Percentiles rank a stretch among this genome's conserved stretches.
Evolutionary conservation across 1,140 invertebrate genomes (phyloP).

Genomic region (Megalonaias nervosa): DNA sequence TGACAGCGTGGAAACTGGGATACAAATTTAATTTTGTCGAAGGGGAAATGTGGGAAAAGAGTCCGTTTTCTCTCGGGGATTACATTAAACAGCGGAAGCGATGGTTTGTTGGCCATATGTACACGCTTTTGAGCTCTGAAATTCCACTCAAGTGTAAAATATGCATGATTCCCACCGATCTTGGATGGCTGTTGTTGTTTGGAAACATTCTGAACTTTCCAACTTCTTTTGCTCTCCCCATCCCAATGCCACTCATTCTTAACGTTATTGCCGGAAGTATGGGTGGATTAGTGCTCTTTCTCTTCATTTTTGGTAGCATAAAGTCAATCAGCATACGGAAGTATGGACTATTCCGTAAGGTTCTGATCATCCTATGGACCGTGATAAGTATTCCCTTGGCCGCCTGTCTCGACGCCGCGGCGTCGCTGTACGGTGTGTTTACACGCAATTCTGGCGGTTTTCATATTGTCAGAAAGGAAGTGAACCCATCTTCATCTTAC

Average conservation of each 20-base stretch:
- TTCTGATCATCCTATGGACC: conserved; percentile 15
- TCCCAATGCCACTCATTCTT: conserved; percentile 15
- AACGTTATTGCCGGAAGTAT: conserved; percentile 27
- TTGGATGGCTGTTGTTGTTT: conserved; percentile 23
- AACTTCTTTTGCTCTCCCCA: conserved; percentile 20
- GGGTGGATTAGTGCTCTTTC: conserved; percentile 30
- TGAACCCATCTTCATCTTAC: too few relatives aligned
- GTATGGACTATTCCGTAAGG: conserved; percentile 26
- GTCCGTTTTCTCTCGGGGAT: conserved; percentile 94
- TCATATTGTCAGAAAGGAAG: conserved; percentile 34
- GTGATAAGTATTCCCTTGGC: conserved; percentile 32
- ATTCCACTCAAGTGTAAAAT: conserved; percentile 26
- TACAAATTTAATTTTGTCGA: conserved; percentile 72
- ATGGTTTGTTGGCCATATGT: conserved; percentile 79
- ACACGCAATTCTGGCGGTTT: conserved; percentile 28
- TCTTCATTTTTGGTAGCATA: conserved; percentile 28
- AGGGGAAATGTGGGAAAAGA: conserved; percentile 97
- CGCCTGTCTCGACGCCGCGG: conserved; percentile 22
- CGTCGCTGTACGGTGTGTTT: conserved; percentile 27
- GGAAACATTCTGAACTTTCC: conserved; percentile 26
- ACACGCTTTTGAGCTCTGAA: conserved; percentile 25
- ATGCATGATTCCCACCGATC: conserved; percentile 27
- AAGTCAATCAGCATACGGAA: conserved; percentile 29
- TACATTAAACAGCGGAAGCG: conserved; percentile 96
- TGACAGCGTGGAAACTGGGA: conserved; percentile 79